phyloP scores from a whole-genome alignment of 2,113 vertebrate genomes.

The Oreocharis arfaki region DNA sequence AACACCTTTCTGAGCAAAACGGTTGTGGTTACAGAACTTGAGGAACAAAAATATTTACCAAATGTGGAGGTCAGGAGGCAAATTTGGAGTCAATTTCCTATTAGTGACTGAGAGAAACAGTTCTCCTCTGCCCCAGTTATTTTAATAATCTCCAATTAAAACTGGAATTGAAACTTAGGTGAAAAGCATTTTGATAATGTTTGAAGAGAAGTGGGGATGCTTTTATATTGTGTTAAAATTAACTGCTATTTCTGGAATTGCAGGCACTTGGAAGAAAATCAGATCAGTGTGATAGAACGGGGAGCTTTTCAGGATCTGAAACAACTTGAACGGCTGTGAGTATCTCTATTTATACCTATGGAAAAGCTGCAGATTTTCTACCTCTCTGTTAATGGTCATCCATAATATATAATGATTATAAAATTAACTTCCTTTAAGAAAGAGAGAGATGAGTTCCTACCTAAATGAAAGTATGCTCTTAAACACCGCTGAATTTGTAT shows the following conservation, averaged over 20 bases:
- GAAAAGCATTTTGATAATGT: not conserved
- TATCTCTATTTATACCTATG: not conserved
- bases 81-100: not conserved
- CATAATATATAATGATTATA: not conserved
- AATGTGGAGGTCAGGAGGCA: not conserved
- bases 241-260: constrained; percentile 50
- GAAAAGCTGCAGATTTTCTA: not conserved
- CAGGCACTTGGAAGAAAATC: constrained; percentile 97
- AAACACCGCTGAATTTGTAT: not conserved
- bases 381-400: not conserved
- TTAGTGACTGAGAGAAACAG: not conserved
- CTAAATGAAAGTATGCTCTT: not conserved
- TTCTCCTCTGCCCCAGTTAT: not conserved
- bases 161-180: not conserved
- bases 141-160: not conserved
- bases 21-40: not conserved
- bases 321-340: constrained; percentile 95
- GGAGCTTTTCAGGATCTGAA: constrained; percentile 97
- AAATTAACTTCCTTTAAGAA: not conserved
- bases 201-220: not conserved
- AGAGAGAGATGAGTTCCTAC: not conserved
- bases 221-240: not conserved
- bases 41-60: not conserved
- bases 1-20: not conserved
- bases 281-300: constrained; percentile 92